Evolutionary conservation across 2,797 vertebrate genomes (phyloP), one percentile per base, ranked within the genome.

Genomic region (Petrocephalus schoutedeni): DNA sequence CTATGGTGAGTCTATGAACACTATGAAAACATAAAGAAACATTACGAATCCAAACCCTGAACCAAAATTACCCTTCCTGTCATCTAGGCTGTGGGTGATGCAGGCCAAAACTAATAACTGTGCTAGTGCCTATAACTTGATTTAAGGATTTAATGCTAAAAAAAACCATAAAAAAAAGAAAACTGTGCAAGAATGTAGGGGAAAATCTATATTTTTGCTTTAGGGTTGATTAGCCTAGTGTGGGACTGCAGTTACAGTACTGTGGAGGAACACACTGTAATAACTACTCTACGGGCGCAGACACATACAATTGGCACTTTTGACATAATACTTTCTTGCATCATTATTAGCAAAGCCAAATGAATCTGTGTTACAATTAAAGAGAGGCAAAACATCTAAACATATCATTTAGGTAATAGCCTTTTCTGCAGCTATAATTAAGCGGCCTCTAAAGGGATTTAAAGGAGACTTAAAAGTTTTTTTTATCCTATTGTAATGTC

Each of bases 281-380:
- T 74, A 19, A 82, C 86, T 85, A 54, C 71, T 71, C 71, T 61
- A 28, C 87, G 85, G 67, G 28, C 59, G 86, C 82, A 7, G 84
- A 45, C 87, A 64, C 53, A 85, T 36, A 53, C 41, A 88, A 86
- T 87, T 85, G 49, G 28, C 88, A 28, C 5, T 14, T 88, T 86
- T 88, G 56, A 59, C 90, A 49, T 86, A 59, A 89, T 90, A 90
- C 82, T 45, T 86, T 80, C 3, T 89, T 89, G 86, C 88, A 90
- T 90, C 87, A 87, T 91, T 90, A 92, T 93, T 91, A 92, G 86
- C 80, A 83, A 89, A 89, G 87, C 67, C 84, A 91, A 77, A 87
- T 45, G 2, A 88, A 87, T 59, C 90, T 36, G 54, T 45, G 85
- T 85, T 90, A 86, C 90, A 92, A 91, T 92, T 90, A 90, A 87